phyloP scores from a whole-genome alignment of 2,888 invertebrate genomes.

The Amblyjoppa proteus region DNA sequence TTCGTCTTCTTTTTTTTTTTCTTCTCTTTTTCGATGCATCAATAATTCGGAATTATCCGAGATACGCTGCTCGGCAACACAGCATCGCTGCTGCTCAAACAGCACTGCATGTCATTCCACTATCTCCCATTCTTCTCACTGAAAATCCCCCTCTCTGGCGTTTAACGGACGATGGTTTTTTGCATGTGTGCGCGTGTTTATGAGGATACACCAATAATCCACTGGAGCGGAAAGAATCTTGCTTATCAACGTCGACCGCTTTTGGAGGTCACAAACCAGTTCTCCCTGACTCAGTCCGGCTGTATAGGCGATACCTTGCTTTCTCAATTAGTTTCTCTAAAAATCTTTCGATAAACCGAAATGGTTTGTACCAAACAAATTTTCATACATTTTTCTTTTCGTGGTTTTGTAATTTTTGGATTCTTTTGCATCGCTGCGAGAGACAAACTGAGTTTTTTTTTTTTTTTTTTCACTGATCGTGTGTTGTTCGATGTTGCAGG shows the following conservation, averaged over 20 bases:
- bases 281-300: not conserved
- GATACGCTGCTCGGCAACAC: not conserved
- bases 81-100: constrained; percentile 37
- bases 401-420: not conserved
- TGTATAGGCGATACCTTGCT: not conserved
- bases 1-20: not conserved
- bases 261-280: not conserved
- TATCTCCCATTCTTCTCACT: constrained; percentile 21
- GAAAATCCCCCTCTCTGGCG: not conserved
- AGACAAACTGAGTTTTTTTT: not conserved
- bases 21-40: not conserved
- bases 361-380: constrained; percentile 51
- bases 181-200: constrained; percentile 27
- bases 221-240: constrained; percentile 18
- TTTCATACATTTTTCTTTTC: not conserved
- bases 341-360: not conserved
- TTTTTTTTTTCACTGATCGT: not conserved
- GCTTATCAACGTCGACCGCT: constrained; percentile 26
- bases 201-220: constrained; percentile 21
- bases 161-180: constrained; percentile 27
- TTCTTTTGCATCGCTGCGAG: not conserved
- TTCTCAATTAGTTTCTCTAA: not conserved
- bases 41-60: not conserved
- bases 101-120: constrained; percentile 14
- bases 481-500: constrained; percentile 60